Percentiles rank a stretch among this genome's conserved stretches.
Conservation (phyloP, 2,888 invertebrate species). For the Mesochorus sp. region DNA sequence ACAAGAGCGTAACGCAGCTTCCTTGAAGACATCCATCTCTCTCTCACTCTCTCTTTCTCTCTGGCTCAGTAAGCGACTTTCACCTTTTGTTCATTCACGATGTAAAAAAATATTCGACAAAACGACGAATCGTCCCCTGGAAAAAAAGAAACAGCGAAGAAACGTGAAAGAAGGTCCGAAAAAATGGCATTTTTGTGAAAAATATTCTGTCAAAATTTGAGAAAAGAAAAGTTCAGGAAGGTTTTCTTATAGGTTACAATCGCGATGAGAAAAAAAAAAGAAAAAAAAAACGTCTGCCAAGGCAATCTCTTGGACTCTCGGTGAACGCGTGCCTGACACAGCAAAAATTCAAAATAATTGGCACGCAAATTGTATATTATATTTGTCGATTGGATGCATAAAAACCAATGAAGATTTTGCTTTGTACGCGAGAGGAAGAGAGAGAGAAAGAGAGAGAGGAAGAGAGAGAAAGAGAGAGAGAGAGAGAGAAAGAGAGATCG, state of each 20-base stretch:
- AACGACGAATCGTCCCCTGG: not conserved
- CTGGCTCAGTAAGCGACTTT: conserved; percentile 12
- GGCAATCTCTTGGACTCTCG: not conserved
- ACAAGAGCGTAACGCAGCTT: conserved; percentile 56
- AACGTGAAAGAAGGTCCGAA: not conserved
- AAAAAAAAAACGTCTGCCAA: not conserved
- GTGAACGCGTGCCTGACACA: conserved; percentile 30
- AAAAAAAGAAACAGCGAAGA: too few relatives aligned
- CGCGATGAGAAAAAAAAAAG: conserved; percentile 14
- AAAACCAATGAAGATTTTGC: not conserved
- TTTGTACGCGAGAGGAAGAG: not conserved
- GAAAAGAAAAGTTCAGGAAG: too few relatives aligned
- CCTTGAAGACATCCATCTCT: conserved; percentile 71
- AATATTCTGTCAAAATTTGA: not conserved
- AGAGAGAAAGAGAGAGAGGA: not conserved
- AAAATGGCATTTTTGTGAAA: not conserved
- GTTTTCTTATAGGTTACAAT: conserved; percentile 50
- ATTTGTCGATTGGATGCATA: conserved; percentile 7
- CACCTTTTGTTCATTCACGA: conserved; percentile 21
- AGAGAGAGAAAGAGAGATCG: conserved; percentile 13
- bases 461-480: too few relatives aligned
- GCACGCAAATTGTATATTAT: too few relatives aligned
- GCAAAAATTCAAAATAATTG: conserved; percentile 39
- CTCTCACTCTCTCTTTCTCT: conserved; percentile 9
- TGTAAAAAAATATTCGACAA: not conserved